Conservation (phyloP, 2,888 invertebrate genomes). For the Noctua janthe region DNA sequence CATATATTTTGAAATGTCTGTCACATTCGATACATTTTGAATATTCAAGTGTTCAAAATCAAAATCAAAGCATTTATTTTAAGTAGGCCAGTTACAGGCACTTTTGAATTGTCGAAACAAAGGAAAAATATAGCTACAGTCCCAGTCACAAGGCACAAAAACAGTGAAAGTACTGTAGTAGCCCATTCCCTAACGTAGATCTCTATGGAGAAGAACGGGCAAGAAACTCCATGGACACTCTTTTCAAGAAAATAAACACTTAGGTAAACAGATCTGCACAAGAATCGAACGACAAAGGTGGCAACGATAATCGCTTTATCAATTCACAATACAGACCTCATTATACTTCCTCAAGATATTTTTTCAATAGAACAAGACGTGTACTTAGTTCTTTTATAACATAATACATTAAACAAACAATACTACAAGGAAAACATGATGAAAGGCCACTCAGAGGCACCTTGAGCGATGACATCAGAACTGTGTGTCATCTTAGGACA, state of each 20-base stretch:
- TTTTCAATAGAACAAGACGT: constrained; percentile 44
- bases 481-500: constrained; percentile 56
- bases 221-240: no score
- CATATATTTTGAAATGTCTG: not conserved
- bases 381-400: constrained; percentile 49
- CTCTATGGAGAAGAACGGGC: no score
- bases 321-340: constrained; percentile 29
- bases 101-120: no score
- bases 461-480: constrained; percentile 80
- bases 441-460: constrained; percentile 74
- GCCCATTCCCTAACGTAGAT: no score
- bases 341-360: constrained; percentile 28
- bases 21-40: not conserved
- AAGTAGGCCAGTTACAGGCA: no score
- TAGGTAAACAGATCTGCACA: not conserved
- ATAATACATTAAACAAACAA: constrained; percentile 59
- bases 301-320: constrained; percentile 34
- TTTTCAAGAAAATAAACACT: not conserved
- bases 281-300: constrained; percentile 22
- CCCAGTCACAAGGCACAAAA: no score
- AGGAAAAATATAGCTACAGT: no score
- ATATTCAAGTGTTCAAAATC: not conserved
- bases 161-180: no score
- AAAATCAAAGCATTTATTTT: no score
- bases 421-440: constrained; percentile 74